phyloP scores from a whole-genome alignment of 2,888 invertebrate species.

The Diabrotica balteata region DNA sequence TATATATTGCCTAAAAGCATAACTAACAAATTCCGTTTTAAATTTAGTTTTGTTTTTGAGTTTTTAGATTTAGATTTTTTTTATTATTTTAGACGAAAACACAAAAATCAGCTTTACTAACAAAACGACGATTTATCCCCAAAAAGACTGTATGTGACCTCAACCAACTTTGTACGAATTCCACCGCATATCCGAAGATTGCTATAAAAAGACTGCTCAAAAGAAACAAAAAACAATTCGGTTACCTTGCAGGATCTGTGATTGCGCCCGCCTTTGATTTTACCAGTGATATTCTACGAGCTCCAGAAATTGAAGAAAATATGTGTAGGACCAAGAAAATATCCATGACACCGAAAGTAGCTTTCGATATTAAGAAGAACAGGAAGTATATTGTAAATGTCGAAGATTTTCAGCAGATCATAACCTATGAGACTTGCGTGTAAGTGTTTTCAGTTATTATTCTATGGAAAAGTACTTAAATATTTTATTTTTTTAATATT shows the following conservation, averaged over 20 bases:
- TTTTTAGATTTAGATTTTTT: not conserved
- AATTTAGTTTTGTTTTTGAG: not conserved
- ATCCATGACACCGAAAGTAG: constrained; percentile 23
- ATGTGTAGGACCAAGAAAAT: constrained; percentile 30
- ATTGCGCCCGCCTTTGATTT: constrained; percentile 21
- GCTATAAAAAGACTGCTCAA: constrained; percentile 24
- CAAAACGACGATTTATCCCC: constrained; percentile 27
- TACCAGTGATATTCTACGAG: constrained; percentile 9
- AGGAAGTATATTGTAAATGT: constrained; percentile 33
- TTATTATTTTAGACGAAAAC: not conserved
- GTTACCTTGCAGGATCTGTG: constrained; percentile 22
- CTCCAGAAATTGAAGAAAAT: constrained; percentile 20
- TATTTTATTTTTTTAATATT: no score
- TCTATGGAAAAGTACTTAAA: no score
- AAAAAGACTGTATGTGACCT: constrained; percentile 21
- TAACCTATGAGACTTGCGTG: constrained; percentile 34
- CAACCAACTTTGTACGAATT: constrained; percentile 24
- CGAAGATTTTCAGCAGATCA: constrained; percentile 28
- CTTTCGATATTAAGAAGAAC: constrained; percentile 28
- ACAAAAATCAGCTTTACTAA: not conserved
- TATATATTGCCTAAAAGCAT: no score
- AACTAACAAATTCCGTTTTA: not conserved
- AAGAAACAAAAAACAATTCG: constrained; percentile 27
- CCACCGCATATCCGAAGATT: constrained; percentile 25
- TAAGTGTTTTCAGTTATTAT: constrained; percentile 13